Evolutionary conservation across 2,113 vertebrate species (phyloP).

Genomic region (Melospiza melodia): DNA sequence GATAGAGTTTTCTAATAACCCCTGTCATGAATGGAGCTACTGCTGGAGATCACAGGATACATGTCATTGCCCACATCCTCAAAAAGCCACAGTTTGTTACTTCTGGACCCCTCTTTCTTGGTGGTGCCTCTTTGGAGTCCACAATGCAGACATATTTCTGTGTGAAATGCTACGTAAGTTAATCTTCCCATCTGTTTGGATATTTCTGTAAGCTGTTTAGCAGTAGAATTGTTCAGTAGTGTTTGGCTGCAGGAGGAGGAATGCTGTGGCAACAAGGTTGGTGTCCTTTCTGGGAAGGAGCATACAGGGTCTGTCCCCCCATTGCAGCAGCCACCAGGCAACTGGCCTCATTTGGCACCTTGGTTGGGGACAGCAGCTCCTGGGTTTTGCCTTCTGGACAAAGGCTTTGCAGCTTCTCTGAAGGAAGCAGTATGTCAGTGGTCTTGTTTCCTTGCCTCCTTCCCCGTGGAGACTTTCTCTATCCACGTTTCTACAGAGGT

Average conservation of each 20-base stretch:
- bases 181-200: background rate
- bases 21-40: background rate
- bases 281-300: background rate
- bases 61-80: background rate
- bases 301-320: fast-evolving
- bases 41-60: background rate
- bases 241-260: background rate
- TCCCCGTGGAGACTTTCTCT: background rate
- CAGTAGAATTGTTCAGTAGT: background rate
- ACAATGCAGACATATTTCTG: fast-evolving
- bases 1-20: background rate
- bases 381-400: background rate
- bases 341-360: fast-evolving
- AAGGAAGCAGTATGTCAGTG: background rate
- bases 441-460: background rate
- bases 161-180: background rate
- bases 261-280: background rate
- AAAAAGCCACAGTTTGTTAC: background rate
- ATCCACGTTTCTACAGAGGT: background rate
- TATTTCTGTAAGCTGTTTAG: background rate
- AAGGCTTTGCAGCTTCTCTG: background rate
- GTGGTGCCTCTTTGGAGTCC: background rate
- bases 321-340: background rate
- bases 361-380: background rate
- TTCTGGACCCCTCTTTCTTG: background rate